These are phyloP conservation scores for Orussus abietinus DNA, from an alignment of 1,140 invertebrate genomes.

Conservation along the genomic window DNA sequence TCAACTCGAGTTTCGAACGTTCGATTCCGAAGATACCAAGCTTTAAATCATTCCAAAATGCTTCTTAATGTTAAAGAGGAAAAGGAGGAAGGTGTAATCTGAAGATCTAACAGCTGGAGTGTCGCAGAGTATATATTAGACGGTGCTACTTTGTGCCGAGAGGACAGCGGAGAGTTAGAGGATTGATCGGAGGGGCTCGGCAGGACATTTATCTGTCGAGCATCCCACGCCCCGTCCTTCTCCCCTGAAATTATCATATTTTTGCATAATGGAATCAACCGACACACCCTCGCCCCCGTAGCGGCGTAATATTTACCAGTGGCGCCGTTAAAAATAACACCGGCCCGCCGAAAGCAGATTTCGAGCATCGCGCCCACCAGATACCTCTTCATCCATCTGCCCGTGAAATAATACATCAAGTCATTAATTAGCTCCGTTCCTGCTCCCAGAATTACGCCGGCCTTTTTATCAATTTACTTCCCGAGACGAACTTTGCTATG, in stretches of 20 bases:
- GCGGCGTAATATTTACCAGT: slow-evolving; percentile 12
- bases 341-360: background rate
- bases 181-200: slow-evolving; percentile 26
- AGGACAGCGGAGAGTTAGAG: background rate
- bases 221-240: slow-evolving; percentile 8
- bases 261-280: slow-evolving; percentile 42
- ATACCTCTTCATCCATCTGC: too few species aligned
- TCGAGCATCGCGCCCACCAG: too few species aligned
- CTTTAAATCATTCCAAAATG: too few species aligned
- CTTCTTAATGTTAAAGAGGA: slow-evolving; percentile 7
- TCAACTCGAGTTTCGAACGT: too few species aligned
- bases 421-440: too few species aligned
- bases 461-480: too few species aligned
- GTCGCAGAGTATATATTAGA: slow-evolving; percentile 22
- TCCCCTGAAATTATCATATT: slow-evolving; percentile 36
- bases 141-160: background rate
- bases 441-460: too few species aligned
- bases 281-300: slow-evolving; percentile 15
- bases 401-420: too few species aligned
- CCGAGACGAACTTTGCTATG: too few species aligned
- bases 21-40: too few species aligned
- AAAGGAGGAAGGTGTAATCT: slow-evolving; percentile 5
- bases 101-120: slow-evolving; percentile 2
- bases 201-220: slow-evolving; percentile 28
- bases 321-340: background rate